Percentiles rank a stretch among this genome's conserved stretches.
Conservation (phyloP, 2,797 vertebrate species). For the Percopsis omiscomaycus region DNA sequence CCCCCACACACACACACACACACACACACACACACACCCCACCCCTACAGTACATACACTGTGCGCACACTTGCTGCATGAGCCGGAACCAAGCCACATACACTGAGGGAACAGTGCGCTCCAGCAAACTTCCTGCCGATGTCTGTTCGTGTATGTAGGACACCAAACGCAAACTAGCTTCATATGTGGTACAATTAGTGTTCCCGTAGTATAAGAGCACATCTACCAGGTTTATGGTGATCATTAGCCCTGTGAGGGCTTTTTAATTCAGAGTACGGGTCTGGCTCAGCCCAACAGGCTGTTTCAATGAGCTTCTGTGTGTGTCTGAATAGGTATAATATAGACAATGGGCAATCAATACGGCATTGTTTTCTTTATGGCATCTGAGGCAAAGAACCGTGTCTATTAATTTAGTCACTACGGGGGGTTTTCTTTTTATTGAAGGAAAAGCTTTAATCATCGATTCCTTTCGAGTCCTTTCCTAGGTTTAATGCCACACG, state of each 20-base stretch:
- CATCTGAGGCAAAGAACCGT: slow-evolving; percentile 5
- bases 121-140: too few relatives aligned
- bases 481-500: background rate
- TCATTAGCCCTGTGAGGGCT: background rate
- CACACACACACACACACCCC: too few relatives aligned
- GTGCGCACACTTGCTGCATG: too few relatives aligned
- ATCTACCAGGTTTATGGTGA: too few relatives aligned
- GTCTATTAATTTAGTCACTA: background rate
- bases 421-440: background rate
- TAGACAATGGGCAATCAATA: background rate
- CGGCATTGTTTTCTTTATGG: background rate
- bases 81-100: too few relatives aligned
- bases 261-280: background rate
- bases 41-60: too few relatives aligned
- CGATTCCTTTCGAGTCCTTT: background rate
- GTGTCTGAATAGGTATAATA: background rate
- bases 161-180: too few relatives aligned
- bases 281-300: background rate
- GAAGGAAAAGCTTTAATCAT: background rate
- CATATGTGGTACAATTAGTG: too few relatives aligned
- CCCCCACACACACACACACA: too few relatives aligned
- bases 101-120: too few relatives aligned
- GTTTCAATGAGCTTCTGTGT: background rate
- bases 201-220: too few relatives aligned
- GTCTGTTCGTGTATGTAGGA: too few relatives aligned